phyloP scores from a whole-genome alignment of 2,888 invertebrate genomes.

The Acanthosepion esculentum region DNA sequence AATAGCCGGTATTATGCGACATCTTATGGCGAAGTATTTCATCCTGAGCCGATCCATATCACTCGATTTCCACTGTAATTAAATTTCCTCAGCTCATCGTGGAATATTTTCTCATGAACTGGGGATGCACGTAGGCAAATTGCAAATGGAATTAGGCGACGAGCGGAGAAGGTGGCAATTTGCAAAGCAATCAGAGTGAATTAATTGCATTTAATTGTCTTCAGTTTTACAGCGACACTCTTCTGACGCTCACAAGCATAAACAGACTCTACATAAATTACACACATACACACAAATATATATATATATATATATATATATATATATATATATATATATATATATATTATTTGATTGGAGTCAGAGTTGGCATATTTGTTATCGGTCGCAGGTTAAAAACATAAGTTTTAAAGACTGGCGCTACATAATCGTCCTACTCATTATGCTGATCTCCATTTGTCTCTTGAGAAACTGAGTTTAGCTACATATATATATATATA shows the following conservation, averaged over 20 bases:
- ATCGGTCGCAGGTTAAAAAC: no score
- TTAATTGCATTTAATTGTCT: constrained; percentile 2
- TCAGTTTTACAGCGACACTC: neutral
- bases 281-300: neutral
- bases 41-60: neutral
- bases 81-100: neutral
- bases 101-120: neutral
- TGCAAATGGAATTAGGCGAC: neutral
- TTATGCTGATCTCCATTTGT: no score
- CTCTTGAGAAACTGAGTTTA: no score
- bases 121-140: neutral
- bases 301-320: neutral
- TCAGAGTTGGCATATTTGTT: no score
- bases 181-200: neutral
- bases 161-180: neutral
- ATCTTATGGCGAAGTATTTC: neutral
- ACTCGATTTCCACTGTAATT: neutral
- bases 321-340: neutral
- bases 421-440: no score
- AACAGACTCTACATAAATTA: neutral
- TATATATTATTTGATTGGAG: no score
- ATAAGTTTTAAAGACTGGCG: no score
- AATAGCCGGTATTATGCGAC: neutral
- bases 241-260: neutral
- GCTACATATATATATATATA: no score